Evolutionary conservation across 2,113 vertebrate species (phyloP).

Genomic region (Melanotaenia duboulayi): DNA sequence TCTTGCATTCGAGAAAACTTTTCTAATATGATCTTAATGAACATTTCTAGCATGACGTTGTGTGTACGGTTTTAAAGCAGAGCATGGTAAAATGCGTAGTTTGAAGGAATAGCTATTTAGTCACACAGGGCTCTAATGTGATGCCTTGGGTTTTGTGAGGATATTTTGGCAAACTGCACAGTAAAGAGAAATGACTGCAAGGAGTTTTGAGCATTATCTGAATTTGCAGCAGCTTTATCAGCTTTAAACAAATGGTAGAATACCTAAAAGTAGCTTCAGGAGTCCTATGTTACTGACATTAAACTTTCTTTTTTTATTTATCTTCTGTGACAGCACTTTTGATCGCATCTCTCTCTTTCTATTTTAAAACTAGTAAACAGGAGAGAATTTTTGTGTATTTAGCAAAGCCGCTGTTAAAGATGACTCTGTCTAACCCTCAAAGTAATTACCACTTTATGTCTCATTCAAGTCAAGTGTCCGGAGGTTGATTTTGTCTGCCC

Average conservation of each 20-base stretch:
- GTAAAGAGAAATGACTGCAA: constrained; percentile 67
- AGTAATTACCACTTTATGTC: constrained; percentile 69
- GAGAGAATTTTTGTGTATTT: constrained; percentile 62
- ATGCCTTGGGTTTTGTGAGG: constrained; percentile 49
- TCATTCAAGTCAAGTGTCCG: constrained; percentile 62
- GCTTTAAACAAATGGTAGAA: constrained; percentile 76
- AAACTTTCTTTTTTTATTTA: constrained; percentile 69
- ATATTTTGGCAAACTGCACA: constrained; percentile 67
- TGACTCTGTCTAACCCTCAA: constrained; percentile 61
- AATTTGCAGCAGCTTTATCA: constrained; percentile 76
- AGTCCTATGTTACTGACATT: constrained; percentile 72
- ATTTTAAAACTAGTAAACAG: constrained; percentile 56
- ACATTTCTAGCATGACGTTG: constrained; percentile 20
- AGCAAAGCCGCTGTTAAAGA: constrained; percentile 54
- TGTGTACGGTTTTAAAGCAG: constrained; percentile 10
- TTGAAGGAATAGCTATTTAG: constrained; percentile 43
- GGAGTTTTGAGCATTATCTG: constrained; percentile 63
- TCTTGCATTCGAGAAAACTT: constrained; percentile 29
- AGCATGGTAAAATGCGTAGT: constrained; percentile 38
- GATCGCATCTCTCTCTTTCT: constrained; percentile 66
- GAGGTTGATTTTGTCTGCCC: constrained; percentile 75
- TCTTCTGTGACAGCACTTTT: constrained; percentile 72
- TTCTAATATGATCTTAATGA: constrained; percentile 26
- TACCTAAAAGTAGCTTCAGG: constrained; percentile 69
- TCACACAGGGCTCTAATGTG: constrained; percentile 48